phyloP scores from a whole-genome alignment of 2,113 vertebrate genomes.

The Clarias magur region DNA sequence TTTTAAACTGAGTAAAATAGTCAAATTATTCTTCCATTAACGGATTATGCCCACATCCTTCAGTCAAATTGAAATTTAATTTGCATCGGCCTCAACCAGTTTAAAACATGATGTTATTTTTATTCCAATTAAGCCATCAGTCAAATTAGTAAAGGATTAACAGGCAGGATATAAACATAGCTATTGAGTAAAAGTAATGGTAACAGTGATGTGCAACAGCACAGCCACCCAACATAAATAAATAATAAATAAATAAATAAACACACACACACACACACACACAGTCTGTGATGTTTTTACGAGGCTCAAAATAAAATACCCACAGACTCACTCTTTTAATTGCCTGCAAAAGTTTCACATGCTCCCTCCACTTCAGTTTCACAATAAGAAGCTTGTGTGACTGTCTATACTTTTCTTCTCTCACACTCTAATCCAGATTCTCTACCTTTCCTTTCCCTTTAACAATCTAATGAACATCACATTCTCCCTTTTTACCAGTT shows the following conservation, averaged over 20 bases:
- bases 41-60: not conserved
- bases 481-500: constrained; percentile 30
- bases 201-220: not conserved
- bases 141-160: not conserved
- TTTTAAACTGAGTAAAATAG: not conserved
- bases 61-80: not conserved
- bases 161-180: not conserved
- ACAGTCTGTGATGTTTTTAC: not conserved
- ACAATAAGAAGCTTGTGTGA: constrained; percentile 14
- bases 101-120: not conserved
- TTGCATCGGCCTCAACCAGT: not conserved
- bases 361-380: constrained; percentile 10
- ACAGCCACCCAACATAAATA: too few species aligned
- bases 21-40: not conserved
- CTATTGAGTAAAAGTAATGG: not conserved
- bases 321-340: not conserved
- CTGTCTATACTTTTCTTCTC: constrained; percentile 18
- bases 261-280: constrained; percentile 1
- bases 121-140: not conserved
- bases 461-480: constrained; percentile 41
- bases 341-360: constrained; percentile 24
- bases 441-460: not conserved
- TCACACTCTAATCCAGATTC: not conserved
- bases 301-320: constrained; percentile 11
- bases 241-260: not conserved